A percentile compares a stretch with the other conserved stretches of the same genome.
Evolutionary conservation across 2,113 vertebrate species (phyloP).

Genomic region (Apteryx mantelli): DNA sequence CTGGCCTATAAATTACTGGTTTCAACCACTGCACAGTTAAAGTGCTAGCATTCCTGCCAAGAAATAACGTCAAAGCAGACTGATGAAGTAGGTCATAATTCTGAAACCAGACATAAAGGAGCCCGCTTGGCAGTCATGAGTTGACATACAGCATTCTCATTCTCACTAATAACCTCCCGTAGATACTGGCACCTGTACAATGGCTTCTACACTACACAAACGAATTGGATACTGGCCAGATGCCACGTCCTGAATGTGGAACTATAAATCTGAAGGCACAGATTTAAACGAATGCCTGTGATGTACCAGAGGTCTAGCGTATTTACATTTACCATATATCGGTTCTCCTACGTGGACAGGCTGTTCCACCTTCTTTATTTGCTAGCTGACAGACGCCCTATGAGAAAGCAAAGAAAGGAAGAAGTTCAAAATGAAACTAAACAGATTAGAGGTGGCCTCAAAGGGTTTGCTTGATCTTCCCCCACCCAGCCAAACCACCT

Average conservation of each 20-base stretch:
- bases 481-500: background rate
- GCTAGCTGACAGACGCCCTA: slow-evolving; percentile 91
- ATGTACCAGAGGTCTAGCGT: no score
- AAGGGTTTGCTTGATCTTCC: background rate
- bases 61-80: no score
- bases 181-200: background rate
- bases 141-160: background rate
- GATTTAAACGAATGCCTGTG: background rate
- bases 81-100: background rate
- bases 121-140: background rate
- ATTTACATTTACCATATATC: slow-evolving; percentile 82
- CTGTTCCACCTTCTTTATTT: slow-evolving; percentile 72
- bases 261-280: background rate
- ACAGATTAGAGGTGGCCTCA: background rate
- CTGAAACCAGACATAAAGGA: background rate
- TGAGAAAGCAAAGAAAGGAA: background rate
- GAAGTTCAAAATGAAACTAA: background rate
- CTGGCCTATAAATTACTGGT: background rate
- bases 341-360: slow-evolving; percentile 86
- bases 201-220: background rate
- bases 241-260: background rate
- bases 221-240: background rate
- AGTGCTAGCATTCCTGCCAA: no score
- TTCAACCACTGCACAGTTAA: background rate
- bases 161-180: background rate